These are phyloP conservation scores for Napeogenes inachia DNA, from an alignment of 2,888 invertebrate species.

Conservation along the genomic window DNA sequence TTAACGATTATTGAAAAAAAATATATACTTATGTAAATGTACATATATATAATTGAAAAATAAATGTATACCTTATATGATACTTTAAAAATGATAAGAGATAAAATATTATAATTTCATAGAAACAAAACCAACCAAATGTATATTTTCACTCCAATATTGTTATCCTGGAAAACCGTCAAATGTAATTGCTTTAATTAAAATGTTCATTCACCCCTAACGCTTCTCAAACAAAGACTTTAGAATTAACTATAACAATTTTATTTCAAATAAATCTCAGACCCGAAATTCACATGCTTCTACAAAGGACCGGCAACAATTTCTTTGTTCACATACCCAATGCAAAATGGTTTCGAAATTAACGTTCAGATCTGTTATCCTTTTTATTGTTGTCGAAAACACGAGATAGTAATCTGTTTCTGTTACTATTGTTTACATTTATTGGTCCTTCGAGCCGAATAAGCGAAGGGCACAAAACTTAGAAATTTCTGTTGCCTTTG, in stretches of 20 bases:
- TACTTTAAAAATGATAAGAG: no score
- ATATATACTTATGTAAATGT: no score
- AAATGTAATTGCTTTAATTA: slow-evolving; percentile 28
- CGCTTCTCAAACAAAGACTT: slow-evolving; percentile 20
- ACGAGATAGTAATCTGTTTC: slow-evolving; percentile 20
- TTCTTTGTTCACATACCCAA: slow-evolving; percentile 17
- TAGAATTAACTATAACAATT: slow-evolving; percentile 20
- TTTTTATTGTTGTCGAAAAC: slow-evolving; percentile 17
- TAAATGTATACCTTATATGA: no score
- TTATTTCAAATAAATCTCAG: slow-evolving; percentile 25
- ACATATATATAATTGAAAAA: no score
- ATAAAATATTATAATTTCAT: no score
- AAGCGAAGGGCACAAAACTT: slow-evolving; percentile 19
- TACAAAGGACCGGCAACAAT: slow-evolving; percentile 14
- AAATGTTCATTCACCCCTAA: slow-evolving; percentile 23
- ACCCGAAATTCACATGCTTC: slow-evolving; percentile 18
- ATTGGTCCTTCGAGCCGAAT: slow-evolving; percentile 23
- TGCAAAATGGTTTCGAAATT: slow-evolving; percentile 18
- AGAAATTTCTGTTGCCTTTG: slow-evolving; percentile 14
- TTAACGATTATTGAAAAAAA: neutral
- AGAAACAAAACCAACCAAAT: slow-evolving; percentile 16
- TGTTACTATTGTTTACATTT: slow-evolving; percentile 23
- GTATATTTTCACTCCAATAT: slow-evolving; percentile 18
- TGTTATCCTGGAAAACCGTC: slow-evolving; percentile 14
- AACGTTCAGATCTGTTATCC: slow-evolving; percentile 14